A percentile compares a stretch with the other conserved stretches of the same genome.
phyloP scores from a whole-genome alignment of 2,113 vertebrate species.

The Archocentrus centrarchus region DNA sequence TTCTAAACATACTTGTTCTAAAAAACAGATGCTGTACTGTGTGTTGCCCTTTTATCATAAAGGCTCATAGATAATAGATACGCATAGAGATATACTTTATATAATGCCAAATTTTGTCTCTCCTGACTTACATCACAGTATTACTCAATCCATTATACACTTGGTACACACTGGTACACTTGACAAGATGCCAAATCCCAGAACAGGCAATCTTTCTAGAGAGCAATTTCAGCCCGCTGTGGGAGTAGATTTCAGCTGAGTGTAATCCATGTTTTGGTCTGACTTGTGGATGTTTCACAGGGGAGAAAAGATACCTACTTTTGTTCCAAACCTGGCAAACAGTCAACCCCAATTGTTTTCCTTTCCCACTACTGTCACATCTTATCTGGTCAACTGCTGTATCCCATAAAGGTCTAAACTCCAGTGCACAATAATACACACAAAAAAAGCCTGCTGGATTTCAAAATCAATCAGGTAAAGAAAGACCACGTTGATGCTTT shows the following conservation, averaged over 20 bases:
- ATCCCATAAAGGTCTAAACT: background rate
- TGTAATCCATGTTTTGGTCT: slow-evolving; percentile 10
- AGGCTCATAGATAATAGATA: background rate
- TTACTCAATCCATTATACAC: slow-evolving; percentile 25
- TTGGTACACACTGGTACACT: background rate
- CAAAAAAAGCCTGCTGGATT: background rate
- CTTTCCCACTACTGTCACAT: slow-evolving; percentile 16
- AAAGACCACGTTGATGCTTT: background rate
- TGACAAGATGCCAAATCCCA: slow-evolving; percentile 30
- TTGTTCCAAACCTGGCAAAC: slow-evolving; percentile 2
- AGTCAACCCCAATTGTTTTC: background rate
- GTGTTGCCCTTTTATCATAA: background rate
- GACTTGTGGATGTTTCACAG: slow-evolving; percentile 13
- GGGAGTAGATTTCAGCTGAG: slow-evolving; percentile 11
- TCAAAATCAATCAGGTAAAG: slow-evolving; percentile 5
- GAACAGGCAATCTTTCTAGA: background rate
- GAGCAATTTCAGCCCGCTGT: background rate
- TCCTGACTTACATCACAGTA: background rate
- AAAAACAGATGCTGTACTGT: background rate
- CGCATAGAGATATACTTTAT: background rate
- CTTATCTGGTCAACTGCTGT: slow-evolving; percentile 7
- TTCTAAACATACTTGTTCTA: background rate
- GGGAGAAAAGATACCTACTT: slow-evolving; percentile 6
- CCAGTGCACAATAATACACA: background rate
- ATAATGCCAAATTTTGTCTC: background rate